Conservation (phyloP, 2,797 vertebrate species). For the Nothura maculosa region DNA sequence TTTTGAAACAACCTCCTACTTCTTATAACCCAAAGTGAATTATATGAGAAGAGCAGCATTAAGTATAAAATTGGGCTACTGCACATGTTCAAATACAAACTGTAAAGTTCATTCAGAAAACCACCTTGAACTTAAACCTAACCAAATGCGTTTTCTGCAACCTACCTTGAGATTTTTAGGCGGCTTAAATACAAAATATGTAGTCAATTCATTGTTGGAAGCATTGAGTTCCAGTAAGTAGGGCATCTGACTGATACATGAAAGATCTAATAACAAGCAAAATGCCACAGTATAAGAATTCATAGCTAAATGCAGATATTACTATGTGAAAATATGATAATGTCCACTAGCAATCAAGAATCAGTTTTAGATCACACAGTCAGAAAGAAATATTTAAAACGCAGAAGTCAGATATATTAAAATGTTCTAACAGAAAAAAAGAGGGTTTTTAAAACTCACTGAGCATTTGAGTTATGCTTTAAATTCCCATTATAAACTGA, state of each 20-base stretch:
- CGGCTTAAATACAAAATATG: constrained; percentile 89
- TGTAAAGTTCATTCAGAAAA: background rate
- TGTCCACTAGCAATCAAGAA: background rate
- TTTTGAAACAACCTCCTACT: background rate
- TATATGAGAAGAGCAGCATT: background rate
- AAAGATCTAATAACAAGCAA: constrained; percentile 85
- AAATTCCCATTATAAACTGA: background rate
- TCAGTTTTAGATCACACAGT: background rate
- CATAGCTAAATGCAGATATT: background rate
- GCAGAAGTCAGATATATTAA: background rate
- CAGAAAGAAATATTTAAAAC: background rate
- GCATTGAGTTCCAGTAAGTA: constrained; percentile 88
- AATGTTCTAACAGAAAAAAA: background rate
- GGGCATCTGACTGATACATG: constrained; percentile 92
- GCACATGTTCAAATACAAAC: accelerated
- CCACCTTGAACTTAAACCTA: accelerated
- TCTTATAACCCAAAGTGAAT: background rate
- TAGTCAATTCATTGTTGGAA: constrained; percentile 89
- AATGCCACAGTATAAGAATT: background rate
- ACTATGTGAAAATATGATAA: background rate
- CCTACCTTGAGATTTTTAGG: constrained; percentile 92
- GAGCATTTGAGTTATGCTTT: background rate
- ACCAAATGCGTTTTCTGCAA: background rate
- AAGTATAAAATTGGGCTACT: background rate
- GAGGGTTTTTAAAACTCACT: background rate